These are phyloP conservation scores for Jacana jacana DNA, from an alignment of 2,113 vertebrate species.

Conservation along the genomic window DNA sequence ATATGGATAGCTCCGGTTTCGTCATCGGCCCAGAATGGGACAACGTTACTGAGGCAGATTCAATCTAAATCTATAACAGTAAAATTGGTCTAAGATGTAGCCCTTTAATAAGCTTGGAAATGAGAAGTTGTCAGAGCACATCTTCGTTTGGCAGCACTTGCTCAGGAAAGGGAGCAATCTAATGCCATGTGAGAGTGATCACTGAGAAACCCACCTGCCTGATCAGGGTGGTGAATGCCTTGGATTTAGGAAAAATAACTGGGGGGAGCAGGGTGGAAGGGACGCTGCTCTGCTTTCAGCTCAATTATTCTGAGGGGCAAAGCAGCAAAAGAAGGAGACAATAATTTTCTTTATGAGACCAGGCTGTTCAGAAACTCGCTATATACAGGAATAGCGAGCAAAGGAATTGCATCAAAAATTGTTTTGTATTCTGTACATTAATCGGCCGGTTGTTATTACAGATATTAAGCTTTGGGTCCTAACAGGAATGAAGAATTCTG, in stretches of 20 bases:
- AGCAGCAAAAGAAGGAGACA: not conserved
- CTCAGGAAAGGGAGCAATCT: not conserved
- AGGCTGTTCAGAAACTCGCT: not conserved
- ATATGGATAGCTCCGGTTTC: constrained; percentile 60
- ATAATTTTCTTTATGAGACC: not conserved
- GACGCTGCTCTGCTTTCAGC: not conserved
- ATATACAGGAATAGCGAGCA: not conserved
- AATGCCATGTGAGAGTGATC: not conserved
- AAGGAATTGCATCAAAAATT: not conserved
- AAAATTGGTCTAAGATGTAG: constrained; percentile 41
- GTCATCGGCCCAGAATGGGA: constrained; percentile 47
- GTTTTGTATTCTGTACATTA: not conserved
- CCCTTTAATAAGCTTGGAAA: constrained; percentile 14
- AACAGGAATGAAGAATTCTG: not conserved
- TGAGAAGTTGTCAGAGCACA: not conserved
- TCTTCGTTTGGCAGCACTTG: constrained; percentile 15
- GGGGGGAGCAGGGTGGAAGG: not conserved
- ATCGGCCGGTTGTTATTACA: not conserved
- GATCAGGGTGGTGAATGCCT: not conserved
- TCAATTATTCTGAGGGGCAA: not conserved
- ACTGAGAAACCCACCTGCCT: not conserved
- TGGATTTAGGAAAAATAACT: not conserved
- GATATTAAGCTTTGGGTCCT: not conserved
- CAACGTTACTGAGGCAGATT: constrained; percentile 11
- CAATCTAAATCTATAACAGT: constrained; percentile 44